Evolutionary conservation across 2,797 vertebrate species (phyloP).

Genomic region (Sebastes taczanowskii): DNA sequence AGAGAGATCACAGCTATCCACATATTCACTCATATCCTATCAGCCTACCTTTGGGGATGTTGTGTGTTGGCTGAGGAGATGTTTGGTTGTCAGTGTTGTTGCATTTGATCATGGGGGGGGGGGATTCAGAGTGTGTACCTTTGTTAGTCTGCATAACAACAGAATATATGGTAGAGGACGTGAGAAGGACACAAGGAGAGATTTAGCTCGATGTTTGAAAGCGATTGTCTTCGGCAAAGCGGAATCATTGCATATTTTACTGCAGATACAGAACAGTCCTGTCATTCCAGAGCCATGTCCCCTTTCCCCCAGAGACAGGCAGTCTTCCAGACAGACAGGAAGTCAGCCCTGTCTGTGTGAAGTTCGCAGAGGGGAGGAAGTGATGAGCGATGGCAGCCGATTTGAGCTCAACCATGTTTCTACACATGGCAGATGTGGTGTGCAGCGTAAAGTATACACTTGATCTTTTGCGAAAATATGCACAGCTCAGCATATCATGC

Average conservation of each 20-base stretch:
- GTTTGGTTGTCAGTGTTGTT: conserved; percentile 55
- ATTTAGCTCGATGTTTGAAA: conserved; percentile 15
- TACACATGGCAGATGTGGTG: conserved; percentile 48
- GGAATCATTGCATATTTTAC: conserved; percentile 9
- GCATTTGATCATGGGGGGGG: conserved; percentile 60
- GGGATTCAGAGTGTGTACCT: conserved; percentile 9
- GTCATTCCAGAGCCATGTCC: conserved; percentile 60
- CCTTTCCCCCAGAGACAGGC: conserved; percentile 54
- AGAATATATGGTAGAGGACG: conserved; percentile 50
- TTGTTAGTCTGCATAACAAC: conserved; percentile 45
- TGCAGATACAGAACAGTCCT: conserved; percentile 28
- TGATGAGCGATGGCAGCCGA: conserved; percentile 67
- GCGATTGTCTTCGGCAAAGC: conserved; percentile 28
- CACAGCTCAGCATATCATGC: conserved; percentile 14
- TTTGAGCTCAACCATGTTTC: conserved; percentile 54
- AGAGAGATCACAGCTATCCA: conserved; percentile 62
- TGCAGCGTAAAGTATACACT: conserved; percentile 35
- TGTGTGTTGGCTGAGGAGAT: conserved; percentile 40
- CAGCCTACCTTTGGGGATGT: conserved; percentile 56
- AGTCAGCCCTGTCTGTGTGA: conserved; percentile 63
- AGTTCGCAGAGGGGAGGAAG: conserved; percentile 44
- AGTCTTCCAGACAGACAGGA: conserved; percentile 69
- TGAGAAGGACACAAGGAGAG: conserved; percentile 35
- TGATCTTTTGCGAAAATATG: conserved; percentile 51
- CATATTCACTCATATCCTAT: conserved; percentile 42